Base-by-base conservation (phyloP, 1,140 invertebrate species). In the Mercenaria mercenaria region DNA sequence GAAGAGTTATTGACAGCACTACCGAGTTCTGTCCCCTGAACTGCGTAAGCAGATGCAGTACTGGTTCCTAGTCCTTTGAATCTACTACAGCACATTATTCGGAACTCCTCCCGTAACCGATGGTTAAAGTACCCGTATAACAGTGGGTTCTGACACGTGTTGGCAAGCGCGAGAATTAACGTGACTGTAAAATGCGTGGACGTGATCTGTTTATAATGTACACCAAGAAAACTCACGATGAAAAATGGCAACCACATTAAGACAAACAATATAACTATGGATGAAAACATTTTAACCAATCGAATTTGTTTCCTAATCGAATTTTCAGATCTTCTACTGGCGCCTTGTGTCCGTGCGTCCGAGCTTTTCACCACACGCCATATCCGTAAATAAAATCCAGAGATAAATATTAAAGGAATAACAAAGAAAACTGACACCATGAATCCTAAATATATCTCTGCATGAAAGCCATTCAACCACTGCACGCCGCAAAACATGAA, bases 221-320 rank as follows among this genome's bases (percentile, higher is more conserved):
- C 91, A 15, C 88, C 92, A 18, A 93, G 64, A 64, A 92, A 93
- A 88, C 91, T 91, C 15, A 92, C 23, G n/a, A 92, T 82, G 61
- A 92, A 93, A 80, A 93, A 93, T 39, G 93, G 93, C 32, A 92
- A 74, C 93, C 92, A 92, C 93, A 93, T 93, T 1, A 92, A 18
- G 0, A 93, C 91, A 56, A 93, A 93, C 3, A 89, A 47, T 15
- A 85, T 41, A 20, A 93, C 92, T 15, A 93, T 92, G 0, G 91
- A 86, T 11, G 83, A 84, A 81, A 91, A 91, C 93, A 93, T 93
- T 89, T 93, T 93, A 0, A 90, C 79, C 29, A 93, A 79, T 59
- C 90, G 76, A 20, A 92, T 67, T 87, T 93, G 92, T 39, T 89
- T 83, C n/a, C 47, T 84, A 23, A 69, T 83, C 56, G 82, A 90